Percentiles rank a stretch among this genome's conserved stretches.
Evolutionary conservation across 2,797 vertebrate genomes (phyloP).

Genomic region (Numenius phaeopus): DNA sequence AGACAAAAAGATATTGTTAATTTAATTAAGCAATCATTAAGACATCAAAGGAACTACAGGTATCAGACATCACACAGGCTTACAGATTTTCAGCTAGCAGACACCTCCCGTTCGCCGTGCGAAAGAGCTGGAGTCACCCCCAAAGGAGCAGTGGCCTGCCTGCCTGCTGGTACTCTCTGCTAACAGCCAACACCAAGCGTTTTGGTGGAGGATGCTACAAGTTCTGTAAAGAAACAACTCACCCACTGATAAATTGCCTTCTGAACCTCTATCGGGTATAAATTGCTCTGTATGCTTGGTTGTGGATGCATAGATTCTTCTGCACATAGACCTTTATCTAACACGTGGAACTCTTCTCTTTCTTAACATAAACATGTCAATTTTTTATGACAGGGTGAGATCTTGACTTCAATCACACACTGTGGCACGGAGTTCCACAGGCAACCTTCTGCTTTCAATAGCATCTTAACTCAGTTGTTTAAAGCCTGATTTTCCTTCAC

Average conservation of each 20-base stretch:
- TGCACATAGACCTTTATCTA: background rate
- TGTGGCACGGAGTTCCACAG: background rate
- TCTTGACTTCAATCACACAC: background rate
- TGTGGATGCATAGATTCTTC: background rate
- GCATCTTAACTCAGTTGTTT: background rate
- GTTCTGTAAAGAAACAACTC: background rate
- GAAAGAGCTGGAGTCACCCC: background rate
- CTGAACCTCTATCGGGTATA: background rate
- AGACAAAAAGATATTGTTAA: background rate
- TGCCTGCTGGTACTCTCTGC: background rate
- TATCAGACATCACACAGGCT: background rate
- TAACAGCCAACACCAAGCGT: background rate
- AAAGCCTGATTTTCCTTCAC: background rate
- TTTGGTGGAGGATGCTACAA: background rate
- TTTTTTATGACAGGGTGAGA: background rate
- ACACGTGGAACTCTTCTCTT: background rate
- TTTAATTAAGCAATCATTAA: background rate
- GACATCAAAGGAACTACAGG: background rate
- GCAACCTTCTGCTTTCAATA: background rate
- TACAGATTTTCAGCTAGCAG: background rate
- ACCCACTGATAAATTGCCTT: background rate
- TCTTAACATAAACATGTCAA: background rate
- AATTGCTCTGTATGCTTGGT: background rate
- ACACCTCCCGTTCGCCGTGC: background rate
- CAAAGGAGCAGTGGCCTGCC: background rate